Evolutionary conservation across 2,888 invertebrate genomes (phyloP), one percentile per base, ranked within the genome.

Genomic region (Athrips mouffetella): DNA sequence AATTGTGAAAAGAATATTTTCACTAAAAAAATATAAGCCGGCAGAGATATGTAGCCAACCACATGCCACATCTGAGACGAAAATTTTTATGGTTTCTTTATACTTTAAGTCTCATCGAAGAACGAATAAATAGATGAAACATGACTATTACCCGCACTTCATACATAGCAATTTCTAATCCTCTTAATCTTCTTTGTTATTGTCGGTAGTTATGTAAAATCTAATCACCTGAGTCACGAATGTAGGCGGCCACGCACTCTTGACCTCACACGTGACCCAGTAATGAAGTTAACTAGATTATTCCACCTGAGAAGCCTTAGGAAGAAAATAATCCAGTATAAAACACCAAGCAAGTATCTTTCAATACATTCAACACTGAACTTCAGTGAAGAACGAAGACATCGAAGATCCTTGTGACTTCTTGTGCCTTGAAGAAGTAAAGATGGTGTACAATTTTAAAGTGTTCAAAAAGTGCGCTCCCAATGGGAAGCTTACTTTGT

Each of bases 391-490:
- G 25, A n/a, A n/a, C n/a, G n/a, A n/a, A n/a, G n/a, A n/a, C n/a
- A n/a, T n/a, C n/a, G n/a, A n/a, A n/a, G n/a, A n/a, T n/a, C n/a
- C n/a, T n/a, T n/a, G n/a, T n/a, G n/a, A n/a, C n/a, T n/a, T n/a
- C n/a, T n/a, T n/a, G n/a, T n/a, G n/a, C n/a, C n/a, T n/a, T n/a
- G n/a, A 41, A 46, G 25, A 21, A 15, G n/a, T 31, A 67, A 91
- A 76, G 55, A 96, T 96, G 97, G 96, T 96, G 75, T 94, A 93
- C 69, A 96, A 95, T 76, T 96, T 96, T 79, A 94, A 95, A 82
- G 96, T 97, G 72, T 97, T 94, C 83, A 97, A 97, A 84, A 97
- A 97, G 89, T 92, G 92, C 69, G 93, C 96, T 33, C 96, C 96
- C 41, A 96, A 96, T 80, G 94, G 94, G 57, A 96, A 96, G 88